Conservation (phyloP, 1,140 invertebrate species). For the Latrodectus geometricus region DNA sequence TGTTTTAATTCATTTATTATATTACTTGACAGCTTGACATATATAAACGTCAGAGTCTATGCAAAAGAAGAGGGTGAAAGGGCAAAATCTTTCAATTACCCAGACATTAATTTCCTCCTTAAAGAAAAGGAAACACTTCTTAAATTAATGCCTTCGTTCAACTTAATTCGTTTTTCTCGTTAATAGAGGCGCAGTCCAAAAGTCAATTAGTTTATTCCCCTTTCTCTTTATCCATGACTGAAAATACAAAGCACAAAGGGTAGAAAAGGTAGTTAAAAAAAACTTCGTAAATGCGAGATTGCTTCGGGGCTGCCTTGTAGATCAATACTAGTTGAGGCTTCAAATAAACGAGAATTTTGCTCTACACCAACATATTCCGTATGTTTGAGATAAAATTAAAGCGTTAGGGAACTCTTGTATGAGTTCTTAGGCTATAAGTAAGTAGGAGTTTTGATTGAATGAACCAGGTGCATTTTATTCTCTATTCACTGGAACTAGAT, state of each 20-base stretch:
- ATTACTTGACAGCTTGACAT: no score
- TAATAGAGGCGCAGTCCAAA: slow-evolving; percentile 47
- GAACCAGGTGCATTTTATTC: no score
- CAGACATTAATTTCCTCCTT: slow-evolving; percentile 46
- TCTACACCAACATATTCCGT: slow-evolving; percentile 21
- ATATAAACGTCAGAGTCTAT: no score
- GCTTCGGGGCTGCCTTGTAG: slow-evolving; percentile 11
- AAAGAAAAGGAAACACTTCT: slow-evolving; percentile 25
- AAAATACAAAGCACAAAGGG: slow-evolving; percentile 22
- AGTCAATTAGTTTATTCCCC: slow-evolving; percentile 56
- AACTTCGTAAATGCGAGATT: slow-evolving; percentile 8
- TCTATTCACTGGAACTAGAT: no score
- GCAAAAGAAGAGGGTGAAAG: no score
- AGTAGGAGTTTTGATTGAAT: no score
- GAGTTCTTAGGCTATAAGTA: not conserved
- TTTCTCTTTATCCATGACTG: not conserved
- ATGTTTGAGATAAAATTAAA: slow-evolving; percentile 36
- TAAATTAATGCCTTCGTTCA: slow-evolving; percentile 43
- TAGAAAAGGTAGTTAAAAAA: slow-evolving; percentile 1
- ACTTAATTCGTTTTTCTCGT: slow-evolving; percentile 54
- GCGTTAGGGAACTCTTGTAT: slow-evolving; percentile 35
- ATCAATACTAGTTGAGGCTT: slow-evolving; percentile 36
- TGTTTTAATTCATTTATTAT: no score
- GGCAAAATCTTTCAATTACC: slow-evolving; percentile 49
- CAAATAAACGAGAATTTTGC: slow-evolving; percentile 13